Conservation (phyloP, 2,797 vertebrate species). For the Tapera naevia region DNA sequence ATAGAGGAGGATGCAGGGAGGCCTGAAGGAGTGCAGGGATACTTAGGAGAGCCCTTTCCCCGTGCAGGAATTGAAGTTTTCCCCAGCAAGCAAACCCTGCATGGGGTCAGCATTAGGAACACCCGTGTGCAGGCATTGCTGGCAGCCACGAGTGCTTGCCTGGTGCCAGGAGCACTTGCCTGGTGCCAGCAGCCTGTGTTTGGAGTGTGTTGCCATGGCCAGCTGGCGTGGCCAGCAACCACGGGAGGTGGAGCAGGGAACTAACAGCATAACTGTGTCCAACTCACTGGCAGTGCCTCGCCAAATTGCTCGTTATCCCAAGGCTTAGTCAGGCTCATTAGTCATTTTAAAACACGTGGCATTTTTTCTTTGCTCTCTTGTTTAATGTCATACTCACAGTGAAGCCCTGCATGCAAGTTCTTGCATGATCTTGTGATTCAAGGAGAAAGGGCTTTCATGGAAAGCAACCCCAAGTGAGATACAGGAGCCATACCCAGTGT, state of each 20-base stretch:
- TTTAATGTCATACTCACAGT: fast-evolving
- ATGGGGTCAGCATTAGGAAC: fast-evolving
- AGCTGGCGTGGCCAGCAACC: background rate
- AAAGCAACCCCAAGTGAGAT: background rate
- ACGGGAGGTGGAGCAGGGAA: background rate
- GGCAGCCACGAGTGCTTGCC: background rate
- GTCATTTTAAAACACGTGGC: background rate
- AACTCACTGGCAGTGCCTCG: background rate
- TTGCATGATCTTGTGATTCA: background rate
- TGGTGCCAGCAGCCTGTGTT: background rate
- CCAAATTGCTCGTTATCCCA: background rate
- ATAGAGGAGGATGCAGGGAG: background rate
- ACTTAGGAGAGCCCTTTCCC: background rate
- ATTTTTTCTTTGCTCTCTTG: background rate
- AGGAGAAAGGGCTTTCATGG: background rate
- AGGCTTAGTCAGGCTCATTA: background rate
- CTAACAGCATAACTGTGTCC: background rate
- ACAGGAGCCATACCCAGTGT: background rate
- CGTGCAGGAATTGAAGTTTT: background rate
- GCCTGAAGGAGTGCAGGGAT: background rate
- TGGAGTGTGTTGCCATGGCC: background rate
- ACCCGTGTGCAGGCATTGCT: fast-evolving
- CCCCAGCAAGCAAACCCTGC: background rate
- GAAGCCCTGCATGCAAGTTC: background rate
- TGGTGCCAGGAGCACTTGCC: background rate